Evolutionary conservation across 2,888 invertebrate species (phyloP), one percentile per base, ranked within the genome.

Genomic region (Parnassius mnemosyne): DNA sequence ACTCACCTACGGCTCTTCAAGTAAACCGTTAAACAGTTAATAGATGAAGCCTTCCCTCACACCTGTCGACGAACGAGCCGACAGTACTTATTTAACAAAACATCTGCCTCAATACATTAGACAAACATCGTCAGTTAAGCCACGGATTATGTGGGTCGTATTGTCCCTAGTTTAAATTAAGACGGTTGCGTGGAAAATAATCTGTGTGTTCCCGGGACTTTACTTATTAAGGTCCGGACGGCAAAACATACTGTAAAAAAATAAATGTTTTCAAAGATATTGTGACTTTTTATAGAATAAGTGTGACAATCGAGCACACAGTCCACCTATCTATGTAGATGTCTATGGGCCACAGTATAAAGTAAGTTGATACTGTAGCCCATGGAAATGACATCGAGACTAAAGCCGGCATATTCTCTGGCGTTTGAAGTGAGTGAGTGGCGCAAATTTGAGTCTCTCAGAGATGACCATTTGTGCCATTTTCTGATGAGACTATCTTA

Each of bases 121-220:
- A 61, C 60, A 56, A 61, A 61, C 55, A 41, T 51, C 46, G 34
- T 41, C 55, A 61, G 60, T 56, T 51, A 54, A 60, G 25, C 51
- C 12, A 5, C 44, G 9, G 60, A 55, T 60, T 60, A 60, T 51
- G 55, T 51, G 50, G 60, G 54, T 51, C 50, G 50, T 55, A 55
- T 55, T 60, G 51, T 55, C 13, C 49, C 16, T 56, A 56, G 51
- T 56, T 61, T 55, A 54, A 60, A 55, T 60, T 51, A 51, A 60
- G 60, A 44, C 51, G 50, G 44, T 60, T 55, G 44, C 12, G 13
- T 47, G 11, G 3, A 54, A 43, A 46, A n/a, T 55, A 51, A 60
- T 60, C 47, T 47, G n/a, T 47, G n/a, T 25, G 49, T 12, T 25
- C 9, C 10, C 16, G 46, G 20, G 44, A 11, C 43, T 55, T n/a